Conservation (phyloP, 2,797 vertebrate genomes). For the Labeo calbasu region DNA sequence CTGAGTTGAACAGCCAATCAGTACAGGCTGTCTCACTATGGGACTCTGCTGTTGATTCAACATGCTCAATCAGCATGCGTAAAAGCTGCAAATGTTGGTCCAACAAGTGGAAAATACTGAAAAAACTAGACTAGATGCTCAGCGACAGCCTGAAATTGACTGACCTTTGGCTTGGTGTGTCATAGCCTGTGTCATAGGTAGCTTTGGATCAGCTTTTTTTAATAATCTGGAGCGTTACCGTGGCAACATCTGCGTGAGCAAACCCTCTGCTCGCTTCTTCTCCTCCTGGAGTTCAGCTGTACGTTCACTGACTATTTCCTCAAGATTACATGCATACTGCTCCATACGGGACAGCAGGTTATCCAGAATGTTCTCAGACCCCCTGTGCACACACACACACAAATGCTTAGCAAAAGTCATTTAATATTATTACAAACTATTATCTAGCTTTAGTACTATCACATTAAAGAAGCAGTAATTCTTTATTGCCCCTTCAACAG, state of each 20-base stretch:
- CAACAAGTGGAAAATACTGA: neutral
- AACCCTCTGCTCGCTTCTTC: slow-evolving; percentile 63
- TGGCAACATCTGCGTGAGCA: slow-evolving; percentile 69
- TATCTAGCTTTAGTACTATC: neutral
- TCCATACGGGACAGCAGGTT: slow-evolving; percentile 65
- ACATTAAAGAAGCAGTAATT: neutral
- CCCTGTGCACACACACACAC: slow-evolving; percentile 41
- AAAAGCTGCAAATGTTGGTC: neutral
- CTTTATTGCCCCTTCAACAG: neutral
- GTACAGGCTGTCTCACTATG: neutral
- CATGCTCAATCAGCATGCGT: neutral
- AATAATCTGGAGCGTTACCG: slow-evolving; percentile 54
- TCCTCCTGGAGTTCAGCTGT: slow-evolving; percentile 63
- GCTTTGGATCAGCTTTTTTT: neutral
- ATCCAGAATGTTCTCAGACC: slow-evolving; percentile 64
- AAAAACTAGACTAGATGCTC: neutral
- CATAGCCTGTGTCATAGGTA: neutral
- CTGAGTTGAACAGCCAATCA: neutral
- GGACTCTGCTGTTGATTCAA: neutral
- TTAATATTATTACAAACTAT: neutral
- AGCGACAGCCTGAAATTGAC: neutral
- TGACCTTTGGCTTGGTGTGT: neutral
- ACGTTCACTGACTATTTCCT: slow-evolving; percentile 65
- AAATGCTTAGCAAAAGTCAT: neutral
- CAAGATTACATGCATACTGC: slow-evolving; percentile 64